phyloP scores from a whole-genome alignment of 1,140 invertebrate species.

The Doryteuthis pealeii region DNA sequence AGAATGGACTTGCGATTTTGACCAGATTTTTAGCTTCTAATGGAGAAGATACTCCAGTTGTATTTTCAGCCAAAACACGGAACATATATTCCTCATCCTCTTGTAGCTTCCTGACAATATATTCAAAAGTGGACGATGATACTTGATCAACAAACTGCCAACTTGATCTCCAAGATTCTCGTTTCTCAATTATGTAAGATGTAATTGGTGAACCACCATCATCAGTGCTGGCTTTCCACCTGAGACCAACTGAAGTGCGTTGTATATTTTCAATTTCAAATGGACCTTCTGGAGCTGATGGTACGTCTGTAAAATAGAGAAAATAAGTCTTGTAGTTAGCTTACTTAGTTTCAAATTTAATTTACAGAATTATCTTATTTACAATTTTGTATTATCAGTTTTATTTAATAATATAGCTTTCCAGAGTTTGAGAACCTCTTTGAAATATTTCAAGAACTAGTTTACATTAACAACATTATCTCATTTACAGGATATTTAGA shows the following conservation, averaged over 20 bases:
- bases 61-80: slow-evolving; percentile 55
- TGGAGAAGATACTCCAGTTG: slow-evolving; percentile 52
- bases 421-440: too few relatives aligned
- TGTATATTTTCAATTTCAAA: slow-evolving; percentile 61
- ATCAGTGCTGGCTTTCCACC: slow-evolving; percentile 85
- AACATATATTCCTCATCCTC: slow-evolving; percentile 68
- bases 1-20: slow-evolving; percentile 94
- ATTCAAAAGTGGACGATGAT: slow-evolving; percentile 60
- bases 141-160: slow-evolving; percentile 43
- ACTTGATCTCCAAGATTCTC: slow-evolving; percentile 66
- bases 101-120: slow-evolving; percentile 76
- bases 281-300: slow-evolving; percentile 75
- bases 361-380: too few relatives aligned
- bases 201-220: slow-evolving; percentile 83
- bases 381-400: too few relatives aligned
- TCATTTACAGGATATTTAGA: too few relatives aligned
- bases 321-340: not conserved
- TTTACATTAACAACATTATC: too few relatives aligned
- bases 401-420: too few relatives aligned
- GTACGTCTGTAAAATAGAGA: slow-evolving; percentile 30
- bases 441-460: too few relatives aligned
- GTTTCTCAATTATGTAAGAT: slow-evolving; percentile 93
- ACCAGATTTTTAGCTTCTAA: slow-evolving; percentile 75
- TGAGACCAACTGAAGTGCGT: slow-evolving; percentile 70
- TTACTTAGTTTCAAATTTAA: too few relatives aligned